Evolutionary conservation across 2,113 vertebrate genomes (phyloP).

Genomic region (Ciconia boyciana): DNA sequence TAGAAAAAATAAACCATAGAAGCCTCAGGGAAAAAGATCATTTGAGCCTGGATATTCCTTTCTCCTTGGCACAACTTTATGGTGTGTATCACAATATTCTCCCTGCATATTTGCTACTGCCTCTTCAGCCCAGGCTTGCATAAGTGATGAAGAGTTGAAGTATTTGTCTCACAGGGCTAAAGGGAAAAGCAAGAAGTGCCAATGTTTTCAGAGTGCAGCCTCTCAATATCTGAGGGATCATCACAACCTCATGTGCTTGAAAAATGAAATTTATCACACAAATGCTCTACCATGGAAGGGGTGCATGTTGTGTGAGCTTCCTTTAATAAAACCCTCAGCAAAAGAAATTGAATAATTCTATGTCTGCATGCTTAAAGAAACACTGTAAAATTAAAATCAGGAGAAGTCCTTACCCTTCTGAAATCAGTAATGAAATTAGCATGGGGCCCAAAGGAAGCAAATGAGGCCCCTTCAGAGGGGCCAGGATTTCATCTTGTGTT

Average conservation of each 20-base stretch:
- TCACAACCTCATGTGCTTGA: not conserved
- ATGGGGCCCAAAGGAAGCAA: not conserved
- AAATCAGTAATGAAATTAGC: conserved; percentile 12
- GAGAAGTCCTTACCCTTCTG: not conserved
- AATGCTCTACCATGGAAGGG: not conserved
- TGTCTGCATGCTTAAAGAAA: not conserved
- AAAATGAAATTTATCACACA: not conserved
- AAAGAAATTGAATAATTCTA: not conserved
- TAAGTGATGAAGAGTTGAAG: not conserved
- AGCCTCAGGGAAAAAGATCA: not conserved
- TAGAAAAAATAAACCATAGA: not conserved
- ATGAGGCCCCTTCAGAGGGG: not conserved
- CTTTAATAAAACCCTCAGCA: not conserved
- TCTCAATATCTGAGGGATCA: not conserved
- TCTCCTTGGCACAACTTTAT: not conserved
- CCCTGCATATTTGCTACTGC: not conserved
- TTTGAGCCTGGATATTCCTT: not conserved
- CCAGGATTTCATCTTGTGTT: conserved; percentile 8
- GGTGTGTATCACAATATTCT: not conserved
- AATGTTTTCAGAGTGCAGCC: not conserved
- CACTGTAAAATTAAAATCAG: not conserved
- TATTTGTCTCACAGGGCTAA: not conserved
- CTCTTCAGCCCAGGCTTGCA: not conserved
- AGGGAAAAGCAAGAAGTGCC: not conserved
- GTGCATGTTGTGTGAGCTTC: not conserved